These are phyloP conservation scores for Hemibagrus guttatus DNA, from an alignment of 2,797 vertebrate genomes.

Conservation along the genomic window DNA sequence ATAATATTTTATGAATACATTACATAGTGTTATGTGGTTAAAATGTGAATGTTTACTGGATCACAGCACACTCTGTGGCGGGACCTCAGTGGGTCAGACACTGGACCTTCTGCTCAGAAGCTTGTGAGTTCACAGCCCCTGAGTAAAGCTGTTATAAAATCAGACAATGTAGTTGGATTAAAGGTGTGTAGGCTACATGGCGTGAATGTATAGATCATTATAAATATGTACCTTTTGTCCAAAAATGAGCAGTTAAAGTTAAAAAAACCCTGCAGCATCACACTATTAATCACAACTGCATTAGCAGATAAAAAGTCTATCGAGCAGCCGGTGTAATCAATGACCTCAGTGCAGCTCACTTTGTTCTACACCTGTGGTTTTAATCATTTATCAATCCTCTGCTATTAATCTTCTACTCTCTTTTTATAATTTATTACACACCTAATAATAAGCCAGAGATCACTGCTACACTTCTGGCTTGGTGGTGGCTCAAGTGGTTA, in stretches of 20 bases:
- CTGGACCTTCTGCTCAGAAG: too few relatives aligned
- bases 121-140: too few relatives aligned
- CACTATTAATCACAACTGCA: not conserved
- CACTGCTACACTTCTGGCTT: not conserved
- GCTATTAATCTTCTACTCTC: not conserved
- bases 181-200: too few relatives aligned
- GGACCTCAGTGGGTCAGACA: too few relatives aligned
- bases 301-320: not conserved
- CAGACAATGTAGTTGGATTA: too few relatives aligned
- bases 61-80: too few relatives aligned
- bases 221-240: too few relatives aligned
- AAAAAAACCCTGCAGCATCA: too few relatives aligned
- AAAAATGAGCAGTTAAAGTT: too few relatives aligned
- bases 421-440: not conserved
- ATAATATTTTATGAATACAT: not conserved
- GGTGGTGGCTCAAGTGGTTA: too few relatives aligned
- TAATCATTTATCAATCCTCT: conserved; percentile 6
- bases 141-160: too few relatives aligned
- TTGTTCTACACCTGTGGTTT: conserved; percentile 4
- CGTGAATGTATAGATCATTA: not conserved
- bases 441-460: not conserved
- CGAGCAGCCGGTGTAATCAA: not conserved
- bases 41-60: too few relatives aligned
- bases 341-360: not conserved
- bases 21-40: not conserved